Evolutionary conservation across 2,888 invertebrate species (phyloP), one percentile per base, ranked within the genome.

Genomic region (Eupelmus urozonus): DNA sequence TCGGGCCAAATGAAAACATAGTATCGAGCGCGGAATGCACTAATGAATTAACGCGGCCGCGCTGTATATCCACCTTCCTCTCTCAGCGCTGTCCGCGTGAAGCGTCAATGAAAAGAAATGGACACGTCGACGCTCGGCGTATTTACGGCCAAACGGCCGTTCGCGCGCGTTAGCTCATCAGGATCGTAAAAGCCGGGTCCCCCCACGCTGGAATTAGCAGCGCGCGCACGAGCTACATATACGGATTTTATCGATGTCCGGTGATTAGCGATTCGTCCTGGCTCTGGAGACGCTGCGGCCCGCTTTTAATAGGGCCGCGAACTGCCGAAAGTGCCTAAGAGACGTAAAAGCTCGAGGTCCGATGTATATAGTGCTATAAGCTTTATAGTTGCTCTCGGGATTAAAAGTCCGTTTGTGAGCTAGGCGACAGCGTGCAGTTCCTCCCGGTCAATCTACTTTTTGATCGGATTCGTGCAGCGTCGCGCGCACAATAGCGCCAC

Each of bases 261-360:
- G 81, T 83, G 81, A 83, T 83, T 82, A 83, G 81, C 70, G 81
- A 82, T 83, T 82, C 80, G 81, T 79, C 76, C 79, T 81, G 79
- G n/a, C 2, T 53, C 4, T 51, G 18, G 25, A 49, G 16, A n/a
- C n/a, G n/a, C n/a, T n/a, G n/a, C n/a, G n/a, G n/a, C n/a, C n/a
- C n/a, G n/a, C n/a, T n/a, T n/a, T n/a, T n/a, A n/a, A 53, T 20
- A 20, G 25, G 23, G 34, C n/a, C 67, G 63, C 45, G 63, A 34
- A 34, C 63, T 25, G 23, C 20, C n/a, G 51, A 29, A 20, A 25
- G 7, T 53, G 13, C 18, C 27, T 23, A 7, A 18, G 20, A 20
- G 34, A 7, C 40, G 2, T 34, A 34, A 34, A 34, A 34, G 9
- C 34, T 23, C 34, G 45, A n/a, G n/a, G n/a, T n/a, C n/a, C n/a